phyloP scores from a whole-genome alignment of 2,113 vertebrate genomes.

The Etheostoma spectabile region DNA sequence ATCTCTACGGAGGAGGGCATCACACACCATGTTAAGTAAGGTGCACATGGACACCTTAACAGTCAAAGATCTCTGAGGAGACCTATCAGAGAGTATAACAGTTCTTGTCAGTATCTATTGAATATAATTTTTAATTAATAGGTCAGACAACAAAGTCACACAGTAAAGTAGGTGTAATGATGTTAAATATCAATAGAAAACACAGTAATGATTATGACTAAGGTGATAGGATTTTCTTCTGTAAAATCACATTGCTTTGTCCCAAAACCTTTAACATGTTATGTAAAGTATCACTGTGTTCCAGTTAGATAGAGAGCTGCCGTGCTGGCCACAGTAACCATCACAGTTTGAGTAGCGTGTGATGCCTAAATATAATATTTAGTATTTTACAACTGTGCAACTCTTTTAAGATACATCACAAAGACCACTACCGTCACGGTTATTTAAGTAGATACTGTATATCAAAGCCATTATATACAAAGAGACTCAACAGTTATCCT shows the following conservation, averaged over 20 bases:
- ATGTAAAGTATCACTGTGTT: constrained; percentile 58
- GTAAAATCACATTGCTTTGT: constrained; percentile 60
- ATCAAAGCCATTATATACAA: constrained; percentile 80
- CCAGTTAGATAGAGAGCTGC: constrained; percentile 72
- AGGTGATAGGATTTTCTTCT: constrained; percentile 43
- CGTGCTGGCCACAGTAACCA: constrained; percentile 69
- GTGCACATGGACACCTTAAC: constrained; percentile 74
- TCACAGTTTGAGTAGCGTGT: constrained; percentile 73
- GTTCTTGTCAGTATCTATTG: constrained; percentile 73
- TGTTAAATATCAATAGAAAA: constrained; percentile 26
- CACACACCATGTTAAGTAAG: constrained; percentile 49
- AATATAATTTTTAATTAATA: constrained; percentile 33
- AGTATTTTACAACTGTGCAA: constrained; percentile 70
- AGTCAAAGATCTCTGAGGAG: constrained; percentile 78
- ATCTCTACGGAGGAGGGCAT: constrained; percentile 55
- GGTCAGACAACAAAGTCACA: constrained; percentile 41
- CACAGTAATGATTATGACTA: constrained; percentile 36
- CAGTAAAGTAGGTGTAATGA: constrained; percentile 33
- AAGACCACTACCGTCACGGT: constrained; percentile 79
- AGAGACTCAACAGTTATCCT: constrained; percentile 60
- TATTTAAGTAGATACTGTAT: constrained; percentile 71
- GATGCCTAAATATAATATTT: constrained; percentile 69
- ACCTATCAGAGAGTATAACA: constrained; percentile 77
- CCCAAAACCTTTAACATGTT: constrained; percentile 33
- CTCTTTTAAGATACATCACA: constrained; percentile 78